These are phyloP conservation scores for Gila orcuttii DNA, from an alignment of 2,113 vertebrate species.

Conservation along the genomic window DNA sequence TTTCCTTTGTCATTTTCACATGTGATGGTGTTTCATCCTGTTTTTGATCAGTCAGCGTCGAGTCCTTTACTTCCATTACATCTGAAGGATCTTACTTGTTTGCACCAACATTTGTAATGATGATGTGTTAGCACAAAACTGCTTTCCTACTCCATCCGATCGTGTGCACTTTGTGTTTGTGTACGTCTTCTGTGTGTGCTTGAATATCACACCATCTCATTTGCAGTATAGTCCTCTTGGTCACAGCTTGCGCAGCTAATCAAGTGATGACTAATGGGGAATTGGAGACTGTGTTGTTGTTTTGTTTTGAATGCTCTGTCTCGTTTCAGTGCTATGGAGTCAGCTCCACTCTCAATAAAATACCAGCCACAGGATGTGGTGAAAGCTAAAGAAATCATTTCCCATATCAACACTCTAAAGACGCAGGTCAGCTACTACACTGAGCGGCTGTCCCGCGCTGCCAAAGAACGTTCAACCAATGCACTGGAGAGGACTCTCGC, in stretches of 20 bases:
- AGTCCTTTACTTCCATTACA: conserved; percentile 9
- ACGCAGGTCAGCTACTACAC: conserved; percentile 98
- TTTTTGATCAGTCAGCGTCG: conserved; percentile 25
- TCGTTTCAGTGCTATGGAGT: conserved; percentile 74
- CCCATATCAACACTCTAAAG: conserved; percentile 96
- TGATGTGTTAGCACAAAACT: background rate
- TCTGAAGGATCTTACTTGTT: conserved; percentile 1
- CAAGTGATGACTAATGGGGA: background rate
- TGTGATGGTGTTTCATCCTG: conserved; percentile 12
- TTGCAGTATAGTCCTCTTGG: background rate
- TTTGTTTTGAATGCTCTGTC: background rate
- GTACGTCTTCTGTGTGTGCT: background rate
- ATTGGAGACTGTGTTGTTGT: background rate
- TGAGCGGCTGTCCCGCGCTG: conserved; percentile 92
- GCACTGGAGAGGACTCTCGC: conserved; percentile 93
- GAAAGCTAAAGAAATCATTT: conserved; percentile 95
- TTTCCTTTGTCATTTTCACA: background rate
- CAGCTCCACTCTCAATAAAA: conserved; percentile 82
- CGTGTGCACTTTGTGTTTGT: conserved; percentile 9
- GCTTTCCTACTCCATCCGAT: background rate
- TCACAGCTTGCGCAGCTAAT: background rate
- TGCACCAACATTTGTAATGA: background rate
- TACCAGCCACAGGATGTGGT: conserved; percentile 93
- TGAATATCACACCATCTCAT: conserved; percentile 24
- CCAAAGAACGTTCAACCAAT: conserved; percentile 93